A percentile compares a stretch with the other conserved stretches of the same genome.
These are phyloP conservation scores for Apodemia hepburni DNA, from an alignment of 2,888 invertebrate genomes.

Conservation along the genomic window DNA sequence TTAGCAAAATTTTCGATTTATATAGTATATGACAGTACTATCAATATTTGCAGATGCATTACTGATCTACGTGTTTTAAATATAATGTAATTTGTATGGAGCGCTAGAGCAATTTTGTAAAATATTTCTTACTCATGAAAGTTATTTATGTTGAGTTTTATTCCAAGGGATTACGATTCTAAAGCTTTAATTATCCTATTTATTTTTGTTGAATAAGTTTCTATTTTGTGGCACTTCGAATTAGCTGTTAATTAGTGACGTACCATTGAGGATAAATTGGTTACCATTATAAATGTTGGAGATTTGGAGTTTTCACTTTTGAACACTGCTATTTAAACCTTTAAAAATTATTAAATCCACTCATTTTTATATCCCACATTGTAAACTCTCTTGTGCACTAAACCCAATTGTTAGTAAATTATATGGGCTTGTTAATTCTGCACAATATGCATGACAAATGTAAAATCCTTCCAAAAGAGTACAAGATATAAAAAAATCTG, in stretches of 20 bases:
- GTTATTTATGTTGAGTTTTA: constrained; percentile 18
- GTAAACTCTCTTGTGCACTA: background rate
- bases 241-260: constrained; percentile 6
- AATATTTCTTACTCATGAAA: constrained; percentile 12
- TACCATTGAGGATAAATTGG: constrained; percentile 9
- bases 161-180: constrained; percentile 15
- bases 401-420: background rate
- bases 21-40: background rate
- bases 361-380: no score
- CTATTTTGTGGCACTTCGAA: constrained; percentile 15
- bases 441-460: constrained; percentile 4
- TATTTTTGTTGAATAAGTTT: constrained; percentile 23
- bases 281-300: constrained; percentile 16
- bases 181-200: constrained; percentile 23
- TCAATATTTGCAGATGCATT: background rate
- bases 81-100: background rate
- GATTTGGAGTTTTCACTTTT: constrained; percentile 1
- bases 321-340: background rate
- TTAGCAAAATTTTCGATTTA: constrained; percentile 1
- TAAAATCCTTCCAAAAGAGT: constrained; percentile 22
- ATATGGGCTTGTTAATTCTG: constrained; percentile 7
- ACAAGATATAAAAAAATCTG: constrained; percentile 18
- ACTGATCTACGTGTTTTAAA: constrained; percentile 10
- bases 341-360: no score
- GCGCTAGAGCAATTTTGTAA: constrained; percentile 7